These are phyloP conservation scores for Nomada ruficornis DNA, from an alignment of 2,888 invertebrate genomes.

Conservation along the genomic window DNA sequence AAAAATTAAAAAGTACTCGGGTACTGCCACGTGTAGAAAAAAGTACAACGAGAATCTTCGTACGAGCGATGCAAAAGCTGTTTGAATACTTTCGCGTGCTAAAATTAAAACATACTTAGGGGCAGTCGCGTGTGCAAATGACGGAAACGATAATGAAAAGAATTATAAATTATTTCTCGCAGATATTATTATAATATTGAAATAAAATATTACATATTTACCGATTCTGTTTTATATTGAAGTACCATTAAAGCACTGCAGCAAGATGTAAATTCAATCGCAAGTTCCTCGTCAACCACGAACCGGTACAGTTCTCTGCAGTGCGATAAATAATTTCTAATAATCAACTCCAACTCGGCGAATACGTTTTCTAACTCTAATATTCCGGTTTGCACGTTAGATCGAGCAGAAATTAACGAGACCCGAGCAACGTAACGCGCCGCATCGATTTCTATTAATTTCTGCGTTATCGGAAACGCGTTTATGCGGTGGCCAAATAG, in stretches of 20 bases:
- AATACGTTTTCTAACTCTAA: background rate
- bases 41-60: no score
- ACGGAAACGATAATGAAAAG: no score
- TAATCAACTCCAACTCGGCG: background rate
- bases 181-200: no score
- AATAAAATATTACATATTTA: no score
- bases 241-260: background rate
- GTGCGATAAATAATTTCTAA: background rate
- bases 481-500: constrained; percentile 20
- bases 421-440: background rate
- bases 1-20: no score
- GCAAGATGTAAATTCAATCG: background rate
- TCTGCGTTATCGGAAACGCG: constrained; percentile 44
- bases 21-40: no score
- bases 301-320: background rate
- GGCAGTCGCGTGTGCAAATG: no score
- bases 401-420: background rate
- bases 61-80: no score
- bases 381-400: background rate
- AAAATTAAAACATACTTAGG: no score
- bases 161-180: no score
- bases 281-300: background rate
- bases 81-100: no score
- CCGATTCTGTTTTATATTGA: background rate
- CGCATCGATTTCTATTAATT: constrained; percentile 52